These are phyloP conservation scores for Ochropleura plecta DNA, from an alignment of 2,888 invertebrate species.

Conservation along the genomic window DNA sequence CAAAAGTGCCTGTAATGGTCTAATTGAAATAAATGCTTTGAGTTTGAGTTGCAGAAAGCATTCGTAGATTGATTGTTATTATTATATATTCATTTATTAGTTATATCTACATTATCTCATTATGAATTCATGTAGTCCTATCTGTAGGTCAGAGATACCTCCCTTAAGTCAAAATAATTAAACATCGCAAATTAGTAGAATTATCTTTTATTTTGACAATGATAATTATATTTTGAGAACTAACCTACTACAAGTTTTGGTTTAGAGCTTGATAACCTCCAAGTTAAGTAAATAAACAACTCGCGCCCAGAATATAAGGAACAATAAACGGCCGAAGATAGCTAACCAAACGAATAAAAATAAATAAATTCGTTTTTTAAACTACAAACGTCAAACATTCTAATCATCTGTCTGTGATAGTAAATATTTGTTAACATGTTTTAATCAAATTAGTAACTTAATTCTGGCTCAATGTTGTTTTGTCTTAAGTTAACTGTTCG, in stretches of 20 bases:
- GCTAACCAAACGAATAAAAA: not conserved
- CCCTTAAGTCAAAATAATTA: not conserved
- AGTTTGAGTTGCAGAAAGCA: too few species aligned
- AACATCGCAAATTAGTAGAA: conserved; percentile 12
- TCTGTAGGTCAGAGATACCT: not conserved
- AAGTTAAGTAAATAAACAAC: conserved; percentile 3
- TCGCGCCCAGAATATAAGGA: not conserved
- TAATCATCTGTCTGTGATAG: not conserved
- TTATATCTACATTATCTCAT: not conserved
- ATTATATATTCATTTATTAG: too few species aligned
- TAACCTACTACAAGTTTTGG: conserved; percentile 30
- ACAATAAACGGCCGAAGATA: not conserved
- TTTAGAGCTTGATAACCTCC: conserved; percentile 8
- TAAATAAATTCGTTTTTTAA: not conserved
- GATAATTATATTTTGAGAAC: not conserved
- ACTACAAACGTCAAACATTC: not conserved
- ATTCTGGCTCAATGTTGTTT: not conserved
- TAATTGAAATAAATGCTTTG: too few species aligned
- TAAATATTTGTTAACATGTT: not conserved
- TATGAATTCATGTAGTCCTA: not conserved
- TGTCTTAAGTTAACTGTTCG: not conserved
- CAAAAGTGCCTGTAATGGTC: too few species aligned
- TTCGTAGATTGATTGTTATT: not conserved
- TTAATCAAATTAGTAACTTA: not conserved
- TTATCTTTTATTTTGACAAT: not conserved